A percentile compares a stretch with the other conserved stretches of the same genome.
phyloP scores from a whole-genome alignment of 2,113 vertebrate genomes.

The Anser cygnoides region DNA sequence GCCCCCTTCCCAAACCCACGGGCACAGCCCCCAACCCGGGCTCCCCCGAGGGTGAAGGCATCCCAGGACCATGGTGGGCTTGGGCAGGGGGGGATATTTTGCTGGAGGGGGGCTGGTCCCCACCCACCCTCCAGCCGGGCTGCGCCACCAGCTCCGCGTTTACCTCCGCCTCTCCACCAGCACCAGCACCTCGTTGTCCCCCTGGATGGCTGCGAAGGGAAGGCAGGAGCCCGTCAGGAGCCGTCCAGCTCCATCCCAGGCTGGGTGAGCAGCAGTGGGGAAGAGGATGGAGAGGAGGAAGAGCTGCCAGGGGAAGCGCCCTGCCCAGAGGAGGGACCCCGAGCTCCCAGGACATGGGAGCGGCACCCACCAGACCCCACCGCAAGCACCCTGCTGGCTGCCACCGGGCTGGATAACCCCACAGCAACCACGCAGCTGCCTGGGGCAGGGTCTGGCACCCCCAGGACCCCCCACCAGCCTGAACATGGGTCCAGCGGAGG shows the following conservation, averaged over 20 bases:
- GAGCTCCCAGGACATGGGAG: neutral
- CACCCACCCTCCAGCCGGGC: neutral
- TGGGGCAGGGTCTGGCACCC: neutral
- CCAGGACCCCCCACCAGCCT: neutral
- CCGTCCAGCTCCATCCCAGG: neutral
- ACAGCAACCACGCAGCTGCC: neutral
- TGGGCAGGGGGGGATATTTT: neutral
- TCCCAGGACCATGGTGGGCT: neutral
- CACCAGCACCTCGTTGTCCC: slow-evolving; percentile 90
- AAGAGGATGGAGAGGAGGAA: neutral
- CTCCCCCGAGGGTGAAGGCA: neutral
- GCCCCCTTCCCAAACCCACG: too few relatives aligned
- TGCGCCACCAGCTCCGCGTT: neutral
- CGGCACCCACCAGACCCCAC: neutral
- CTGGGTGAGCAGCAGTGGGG: neutral
- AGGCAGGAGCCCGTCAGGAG: neutral
- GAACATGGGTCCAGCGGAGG: neutral
- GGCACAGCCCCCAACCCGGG: neutral
- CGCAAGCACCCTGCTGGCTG: neutral
- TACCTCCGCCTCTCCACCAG: slow-evolving; percentile 93
- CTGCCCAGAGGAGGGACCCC: neutral
- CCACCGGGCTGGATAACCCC: too few relatives aligned
- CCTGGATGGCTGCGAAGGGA: slow-evolving; percentile 82
- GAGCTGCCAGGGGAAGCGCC: neutral
- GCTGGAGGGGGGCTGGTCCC: too few relatives aligned